Percentiles rank a stretch among this genome's conserved stretches.
These are phyloP conservation scores for Cryptops parisi DNA, from an alignment of 2,888 invertebrate species.

Conservation along the genomic window DNA sequence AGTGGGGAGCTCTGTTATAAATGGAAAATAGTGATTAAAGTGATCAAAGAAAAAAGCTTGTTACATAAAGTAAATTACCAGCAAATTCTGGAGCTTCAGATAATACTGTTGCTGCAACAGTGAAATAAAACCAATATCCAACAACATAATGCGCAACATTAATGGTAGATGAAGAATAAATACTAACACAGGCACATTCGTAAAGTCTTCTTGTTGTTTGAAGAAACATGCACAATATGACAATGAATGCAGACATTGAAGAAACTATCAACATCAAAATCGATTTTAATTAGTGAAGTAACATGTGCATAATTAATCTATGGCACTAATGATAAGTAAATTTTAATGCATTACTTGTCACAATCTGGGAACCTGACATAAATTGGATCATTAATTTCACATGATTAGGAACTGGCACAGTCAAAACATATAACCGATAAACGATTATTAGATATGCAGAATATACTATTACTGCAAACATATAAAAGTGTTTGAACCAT, in stretches of 20 bases:
- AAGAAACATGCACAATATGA: slow-evolving; percentile 44
- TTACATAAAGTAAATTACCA: background rate
- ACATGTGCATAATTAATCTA: background rate
- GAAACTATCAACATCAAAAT: slow-evolving; percentile 8
- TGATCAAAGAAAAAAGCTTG: too few species aligned
- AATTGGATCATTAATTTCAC: background rate
- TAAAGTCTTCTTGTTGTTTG: slow-evolving; percentile 62
- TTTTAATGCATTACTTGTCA: background rate
- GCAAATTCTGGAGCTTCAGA: slow-evolving; percentile 27
- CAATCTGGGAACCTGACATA: background rate
- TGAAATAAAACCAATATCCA: slow-evolving; percentile 64
- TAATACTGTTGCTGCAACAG: slow-evolving; percentile 32
- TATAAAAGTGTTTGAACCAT: slow-evolving; percentile 7
- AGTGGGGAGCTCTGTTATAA: too few species aligned
- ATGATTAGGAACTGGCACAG: background rate
- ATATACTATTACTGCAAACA: background rate
- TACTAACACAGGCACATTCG: slow-evolving; percentile 62
- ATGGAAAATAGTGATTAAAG: too few species aligned
- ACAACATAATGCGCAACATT: slow-evolving; percentile 61
- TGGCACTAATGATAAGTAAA: background rate
- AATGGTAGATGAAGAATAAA: slow-evolving; percentile 65
- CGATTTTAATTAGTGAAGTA: background rate
- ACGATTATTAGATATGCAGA: background rate
- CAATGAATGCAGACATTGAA: slow-evolving; percentile 43
- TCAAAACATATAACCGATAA: background rate